Base-by-base conservation (phyloP, 1,140 invertebrate species). In the Laupala kohalensis region DNA sequence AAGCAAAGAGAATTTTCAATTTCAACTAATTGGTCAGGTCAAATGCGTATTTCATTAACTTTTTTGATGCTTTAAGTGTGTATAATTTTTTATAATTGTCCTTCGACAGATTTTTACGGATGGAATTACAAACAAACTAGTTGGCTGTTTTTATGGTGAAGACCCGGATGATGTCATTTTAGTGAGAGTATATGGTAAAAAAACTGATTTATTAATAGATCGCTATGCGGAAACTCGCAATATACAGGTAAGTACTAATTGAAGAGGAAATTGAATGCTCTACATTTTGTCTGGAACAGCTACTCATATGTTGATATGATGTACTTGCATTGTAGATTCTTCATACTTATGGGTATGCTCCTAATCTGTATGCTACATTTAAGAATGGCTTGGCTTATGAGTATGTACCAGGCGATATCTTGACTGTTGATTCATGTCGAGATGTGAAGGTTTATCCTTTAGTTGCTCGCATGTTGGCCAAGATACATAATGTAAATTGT, bases 301-400 rank as follows among this genome's bases (percentile, higher is more conserved):
- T 53, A 9, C 37, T 53, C 9, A 53, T 53, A 53, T 53, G 9
- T 53, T 53, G 4, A 53, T 13, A 13, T 53, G 37, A 13, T 53
- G 1, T 4, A 13, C 37, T 53, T 19, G 9, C 19, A 4, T 28
- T 84, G 74, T 79, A 92, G 90, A 80, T 89, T 75, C 82, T 96
- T 74, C 87, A 91, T 77, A 84, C 86, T 76, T 85, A 87, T 74
- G 92, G 90, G 15, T 86, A 93, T 74, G 93, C 93, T 74, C 92
- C 95, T 70, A 85, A 88, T 69, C 82, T 99, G 53, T 96, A 95
- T 83, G 94, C 93, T 64, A 89, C 90, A 27, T 99, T 99, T 82
- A 86, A 89, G 73, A 99, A 99, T 85, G 97, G 97, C 25, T 84
- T 99, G 73, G 91, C 89, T 24, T 99, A 98, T 81, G 89, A 95